phyloP scores from a whole-genome alignment of 2,888 invertebrate species.

The Athetis lepigone region DNA sequence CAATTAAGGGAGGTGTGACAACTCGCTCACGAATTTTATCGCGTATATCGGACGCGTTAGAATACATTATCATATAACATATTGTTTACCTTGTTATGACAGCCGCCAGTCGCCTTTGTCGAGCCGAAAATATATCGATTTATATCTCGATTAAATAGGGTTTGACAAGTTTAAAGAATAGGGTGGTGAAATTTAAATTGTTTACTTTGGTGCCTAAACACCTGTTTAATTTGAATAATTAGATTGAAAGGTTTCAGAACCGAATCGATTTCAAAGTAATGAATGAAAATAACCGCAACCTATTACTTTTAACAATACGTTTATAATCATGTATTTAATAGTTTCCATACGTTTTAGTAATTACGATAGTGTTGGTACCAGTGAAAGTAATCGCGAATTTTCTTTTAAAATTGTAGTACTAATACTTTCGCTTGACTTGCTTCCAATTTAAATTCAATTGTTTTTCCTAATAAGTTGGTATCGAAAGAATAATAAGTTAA shows the following conservation, averaged over 20 bases:
- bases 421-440: conserved; percentile 42
- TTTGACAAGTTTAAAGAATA: conserved; percentile 29
- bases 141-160: conserved; percentile 50
- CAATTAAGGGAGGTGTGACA: conserved; percentile 86
- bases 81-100: conserved; percentile 82
- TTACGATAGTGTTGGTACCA: conserved; percentile 36
- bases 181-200: conserved; percentile 50
- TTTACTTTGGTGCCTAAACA: conserved; percentile 31
- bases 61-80: conserved; percentile 76
- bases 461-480: conserved; percentile 54
- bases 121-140: conserved; percentile 56
- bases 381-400: conserved; percentile 46
- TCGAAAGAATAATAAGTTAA: conserved; percentile 46
- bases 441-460: conserved; percentile 60
- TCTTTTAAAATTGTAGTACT: conserved; percentile 49
- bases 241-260: conserved; percentile 43
- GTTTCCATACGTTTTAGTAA: conserved; percentile 47
- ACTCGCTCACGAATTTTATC: conserved; percentile 79
- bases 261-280: conserved; percentile 49
- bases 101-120: conserved; percentile 64
- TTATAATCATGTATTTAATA: conserved; percentile 45
- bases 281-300: conserved; percentile 49
- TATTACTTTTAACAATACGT: conserved; percentile 41
- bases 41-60: conserved; percentile 70
- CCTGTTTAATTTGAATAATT: conserved; percentile 52